Base-by-base conservation (phyloP, 2,797 vertebrate species). In the Coendou prehensilis region DNA sequence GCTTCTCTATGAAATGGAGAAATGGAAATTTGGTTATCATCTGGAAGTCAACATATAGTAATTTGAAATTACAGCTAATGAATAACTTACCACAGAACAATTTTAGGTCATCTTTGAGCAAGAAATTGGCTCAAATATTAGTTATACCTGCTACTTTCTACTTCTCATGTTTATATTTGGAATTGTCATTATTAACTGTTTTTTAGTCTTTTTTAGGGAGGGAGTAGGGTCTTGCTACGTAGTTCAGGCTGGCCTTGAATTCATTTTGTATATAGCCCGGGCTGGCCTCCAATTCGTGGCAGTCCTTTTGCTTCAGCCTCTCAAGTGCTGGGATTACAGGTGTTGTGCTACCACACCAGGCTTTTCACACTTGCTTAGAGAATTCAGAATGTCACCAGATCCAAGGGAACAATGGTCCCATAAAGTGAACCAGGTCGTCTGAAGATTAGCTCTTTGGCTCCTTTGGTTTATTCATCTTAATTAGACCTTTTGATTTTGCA, bases 341-440 rank as follows among this genome's bases (percentile, higher is more conserved):
- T 20, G n/a, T 37, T 69, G 67, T 37, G 18, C n/a, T 26, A 73
- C 23, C 45, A 75, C 6, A 22, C 22, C 45, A 75, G 73, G 23
- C 13, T 88, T 96, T 96, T 73, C 11, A 73, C 28, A 92, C 81
- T 57, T 95, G 73, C 64, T 47, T 96, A 87, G 84, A 96, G 54
- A 95, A 84, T n/a, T 85, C 63, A 83, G 1, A 54, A 15, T 97
- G 61, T 91, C n/a, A 89, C 5, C 33, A 91, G 45, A 90, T 17
- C 57, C 26, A 94, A 67, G 67, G 20, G 33, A 82, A 87, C 71
- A 95, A 6, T 80, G 26, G 30, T 92, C 18, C 41, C 61, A 80
- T 90, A 73, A 95, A 82, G 37, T 84, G 78, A 94, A 89, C 23
- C 91, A 93, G 76, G 23, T 76, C 84, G 28, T 82, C 13, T 93